A percentile compares a stretch with the other conserved stretches of the same genome.
Evolutionary conservation across 2,113 vertebrate species (phyloP).

Genomic region (Thunnus maccoyii): DNA sequence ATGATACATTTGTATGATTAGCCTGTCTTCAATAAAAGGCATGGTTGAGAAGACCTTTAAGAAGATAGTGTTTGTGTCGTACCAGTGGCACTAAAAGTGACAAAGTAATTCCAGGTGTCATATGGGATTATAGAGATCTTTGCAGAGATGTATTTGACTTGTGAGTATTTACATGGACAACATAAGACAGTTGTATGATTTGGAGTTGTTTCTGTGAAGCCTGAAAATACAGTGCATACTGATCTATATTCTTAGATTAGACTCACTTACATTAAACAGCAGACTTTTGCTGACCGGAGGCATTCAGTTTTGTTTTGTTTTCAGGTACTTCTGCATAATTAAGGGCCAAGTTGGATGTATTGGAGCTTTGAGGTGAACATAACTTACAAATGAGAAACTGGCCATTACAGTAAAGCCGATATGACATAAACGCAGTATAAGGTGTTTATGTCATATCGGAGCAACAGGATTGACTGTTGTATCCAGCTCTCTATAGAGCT

Average conservation of each 20-base stretch:
- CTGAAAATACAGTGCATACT: background rate
- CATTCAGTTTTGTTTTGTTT: too few species aligned
- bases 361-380: background rate
- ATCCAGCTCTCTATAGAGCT: background rate
- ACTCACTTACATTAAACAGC: too few species aligned
- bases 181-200: background rate
- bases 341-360: too few species aligned
- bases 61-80: background rate
- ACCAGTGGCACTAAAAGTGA: background rate
- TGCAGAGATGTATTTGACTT: background rate
- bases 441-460: too few species aligned
- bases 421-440: background rate
- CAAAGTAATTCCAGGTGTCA: background rate
- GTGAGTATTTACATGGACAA: background rate
- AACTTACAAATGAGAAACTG: background rate
- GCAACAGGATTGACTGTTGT: too few species aligned
- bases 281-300: too few species aligned
- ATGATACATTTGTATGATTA: too few species aligned
- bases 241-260: too few species aligned
- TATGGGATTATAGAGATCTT: background rate
- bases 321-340: too few species aligned
- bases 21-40: too few species aligned
- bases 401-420: background rate
- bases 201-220: background rate
- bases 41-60: background rate